These are phyloP conservation scores for Arvicanthis niloticus DNA, from an alignment of 2,113 vertebrate species.

Conservation along the genomic window DNA sequence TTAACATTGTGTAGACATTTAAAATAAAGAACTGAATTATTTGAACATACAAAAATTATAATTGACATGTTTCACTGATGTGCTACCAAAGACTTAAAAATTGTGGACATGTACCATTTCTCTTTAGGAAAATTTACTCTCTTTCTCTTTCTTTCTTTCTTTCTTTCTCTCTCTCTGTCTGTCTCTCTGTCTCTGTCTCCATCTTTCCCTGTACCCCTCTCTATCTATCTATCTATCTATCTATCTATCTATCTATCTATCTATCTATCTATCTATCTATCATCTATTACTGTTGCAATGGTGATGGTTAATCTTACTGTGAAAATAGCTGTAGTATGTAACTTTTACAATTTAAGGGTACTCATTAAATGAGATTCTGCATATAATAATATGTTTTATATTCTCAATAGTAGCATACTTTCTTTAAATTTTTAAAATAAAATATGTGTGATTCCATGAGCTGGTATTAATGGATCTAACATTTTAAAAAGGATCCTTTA, in stretches of 20 bases:
- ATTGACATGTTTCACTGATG: background rate
- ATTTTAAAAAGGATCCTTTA: constrained; percentile 14
- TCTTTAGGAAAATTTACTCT: constrained; percentile 25
- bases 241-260: too few species aligned
- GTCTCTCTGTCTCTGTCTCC: background rate
- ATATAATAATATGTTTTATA: constrained; percentile 44
- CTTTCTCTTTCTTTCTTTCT: too few species aligned
- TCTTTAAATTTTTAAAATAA: constrained; percentile 50
- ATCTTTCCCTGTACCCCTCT: too few species aligned
- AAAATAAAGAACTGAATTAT: constrained; percentile 3
- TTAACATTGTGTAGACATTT: constrained; percentile 7
- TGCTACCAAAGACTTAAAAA: constrained; percentile 3
- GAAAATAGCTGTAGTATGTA: constrained; percentile 36
- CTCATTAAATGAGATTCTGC: constrained; percentile 28
- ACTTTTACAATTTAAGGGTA: constrained; percentile 30
- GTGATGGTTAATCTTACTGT: constrained; percentile 24
- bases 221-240: too few species aligned
- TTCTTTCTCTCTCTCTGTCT: too few species aligned
- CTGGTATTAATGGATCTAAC: constrained; percentile 8
- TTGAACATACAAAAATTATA: constrained; percentile 24
- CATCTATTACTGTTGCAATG: too few species aligned
- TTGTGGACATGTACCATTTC: constrained; percentile 3
- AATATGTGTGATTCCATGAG: constrained; percentile 25
- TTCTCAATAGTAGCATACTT: background rate
- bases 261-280: too few species aligned